Percentiles rank a stretch among this genome's conserved stretches.
Evolutionary conservation across 2,888 invertebrate species (phyloP).

Genomic region (Idaea dimidiata): DNA sequence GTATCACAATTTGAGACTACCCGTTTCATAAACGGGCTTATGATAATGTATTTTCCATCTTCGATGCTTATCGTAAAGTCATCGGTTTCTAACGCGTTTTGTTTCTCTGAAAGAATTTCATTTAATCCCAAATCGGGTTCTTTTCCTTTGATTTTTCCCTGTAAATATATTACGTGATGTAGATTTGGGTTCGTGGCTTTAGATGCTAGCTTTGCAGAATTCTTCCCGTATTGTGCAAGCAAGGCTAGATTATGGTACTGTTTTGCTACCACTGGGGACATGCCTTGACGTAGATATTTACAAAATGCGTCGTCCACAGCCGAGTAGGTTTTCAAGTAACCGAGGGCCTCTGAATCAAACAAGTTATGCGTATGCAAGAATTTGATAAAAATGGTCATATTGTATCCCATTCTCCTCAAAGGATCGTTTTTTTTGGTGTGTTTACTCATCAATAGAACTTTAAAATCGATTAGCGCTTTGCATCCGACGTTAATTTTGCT

Average conservation of each 20-base stretch:
- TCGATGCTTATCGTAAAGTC: background rate
- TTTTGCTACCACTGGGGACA: background rate
- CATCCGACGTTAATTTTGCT: background rate
- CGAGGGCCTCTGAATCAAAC: conserved; percentile 11
- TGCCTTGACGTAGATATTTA: background rate
- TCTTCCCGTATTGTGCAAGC: background rate
- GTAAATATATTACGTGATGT: conserved; percentile 19
- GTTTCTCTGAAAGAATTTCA: background rate
- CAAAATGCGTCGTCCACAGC: background rate
- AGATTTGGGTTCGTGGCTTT: background rate
- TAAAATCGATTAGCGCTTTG: conserved; percentile 41
- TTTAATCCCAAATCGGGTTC: background rate
- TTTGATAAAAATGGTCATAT: background rate
- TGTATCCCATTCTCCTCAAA: background rate
- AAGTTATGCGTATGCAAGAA: conserved; percentile 40
- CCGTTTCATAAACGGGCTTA: background rate
- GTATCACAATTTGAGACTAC: background rate
- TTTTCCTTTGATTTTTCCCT: conserved; percentile 32
- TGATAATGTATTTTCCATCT: background rate
- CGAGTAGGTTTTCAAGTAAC: background rate
- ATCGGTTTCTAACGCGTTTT: background rate
- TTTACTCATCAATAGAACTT: conserved; percentile 34
- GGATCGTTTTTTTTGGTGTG: background rate
- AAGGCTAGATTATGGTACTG: background rate
- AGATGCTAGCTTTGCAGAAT: background rate